phyloP scores from a whole-genome alignment of 1,140 invertebrate species.

The Xylocopa sonorina region DNA sequence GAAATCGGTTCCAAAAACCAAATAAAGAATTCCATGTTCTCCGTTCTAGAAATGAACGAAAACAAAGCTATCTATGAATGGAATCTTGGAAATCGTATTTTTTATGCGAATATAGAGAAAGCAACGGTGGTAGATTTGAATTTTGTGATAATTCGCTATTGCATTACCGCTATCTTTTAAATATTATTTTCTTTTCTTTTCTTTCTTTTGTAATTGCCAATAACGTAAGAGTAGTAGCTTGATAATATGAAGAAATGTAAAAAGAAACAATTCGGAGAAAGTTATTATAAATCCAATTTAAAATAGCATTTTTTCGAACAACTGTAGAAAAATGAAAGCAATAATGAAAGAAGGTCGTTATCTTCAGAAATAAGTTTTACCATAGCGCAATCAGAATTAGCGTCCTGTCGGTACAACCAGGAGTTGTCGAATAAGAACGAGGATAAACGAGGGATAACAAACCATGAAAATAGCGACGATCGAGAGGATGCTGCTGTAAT shows the following conservation, averaged over 20 bases:
- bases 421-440: conserved; percentile 40
- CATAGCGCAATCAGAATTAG: conserved; percentile 63
- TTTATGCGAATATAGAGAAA: conserved; percentile 5
- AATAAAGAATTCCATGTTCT: not conserved
- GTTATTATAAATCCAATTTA: not conserved
- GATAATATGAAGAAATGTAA: no score
- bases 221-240: no score
- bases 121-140: conserved; percentile 31
- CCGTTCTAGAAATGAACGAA: conserved; percentile 12
- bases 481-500: not conserved
- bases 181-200: not conserved
- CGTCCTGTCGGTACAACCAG: conserved; percentile 67
- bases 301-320: not conserved
- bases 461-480: conserved; percentile 13
- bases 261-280: not conserved
- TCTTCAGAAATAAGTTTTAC: conserved; percentile 62
- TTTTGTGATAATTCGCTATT: conserved; percentile 7
- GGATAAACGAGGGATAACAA: not conserved
- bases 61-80: not conserved
- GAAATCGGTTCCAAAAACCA: not conserved
- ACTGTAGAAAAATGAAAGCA: not conserved
- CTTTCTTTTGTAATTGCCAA: not conserved
- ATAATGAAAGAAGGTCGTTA: conserved; percentile 1
- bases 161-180: not conserved
- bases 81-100: conserved; percentile 27